Evolutionary conservation across 2,113 vertebrate species (phyloP).

Genomic region (Fulica atra): DNA sequence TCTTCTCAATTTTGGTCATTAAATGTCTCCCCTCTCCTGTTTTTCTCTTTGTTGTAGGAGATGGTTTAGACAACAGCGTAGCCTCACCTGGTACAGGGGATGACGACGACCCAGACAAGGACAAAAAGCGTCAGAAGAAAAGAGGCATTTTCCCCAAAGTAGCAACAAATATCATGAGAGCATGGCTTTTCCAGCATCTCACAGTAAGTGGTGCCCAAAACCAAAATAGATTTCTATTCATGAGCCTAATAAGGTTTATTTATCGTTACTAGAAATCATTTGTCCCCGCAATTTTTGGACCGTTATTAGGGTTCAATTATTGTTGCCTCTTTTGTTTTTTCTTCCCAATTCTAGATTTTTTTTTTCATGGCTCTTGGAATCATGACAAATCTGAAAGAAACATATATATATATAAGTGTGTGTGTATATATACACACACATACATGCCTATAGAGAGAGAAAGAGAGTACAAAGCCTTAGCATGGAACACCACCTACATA

Average conservation of each 20-base stretch:
- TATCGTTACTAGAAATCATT: slow-evolving; percentile 2
- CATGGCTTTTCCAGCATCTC: slow-evolving; percentile 99
- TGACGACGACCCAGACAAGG: slow-evolving; percentile 98
- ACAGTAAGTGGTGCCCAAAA: slow-evolving; percentile 86
- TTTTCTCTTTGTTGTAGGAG: slow-evolving; percentile 81
- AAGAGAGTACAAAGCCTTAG: background rate
- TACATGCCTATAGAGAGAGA: background rate
- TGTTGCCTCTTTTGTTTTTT: background rate
- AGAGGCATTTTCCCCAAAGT: slow-evolving; percentile 99
- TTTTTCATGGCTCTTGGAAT: slow-evolving; percentile 47
- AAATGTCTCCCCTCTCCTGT: slow-evolving; percentile 64
- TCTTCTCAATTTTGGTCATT: slow-evolving; percentile 73
- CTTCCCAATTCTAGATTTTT: background rate
- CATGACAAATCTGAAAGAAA: slow-evolving; percentile 36
- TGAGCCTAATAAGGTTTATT: slow-evolving; percentile 11
- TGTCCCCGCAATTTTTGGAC: slow-evolving; percentile 13
- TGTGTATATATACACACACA: background rate
- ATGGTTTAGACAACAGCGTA: slow-evolving; percentile 99
- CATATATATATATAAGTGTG: background rate
- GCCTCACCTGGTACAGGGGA: slow-evolving; percentile 98
- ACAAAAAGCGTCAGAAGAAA: slow-evolving; percentile 99
- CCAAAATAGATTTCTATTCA: slow-evolving; percentile 38
- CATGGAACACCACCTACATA: background rate
- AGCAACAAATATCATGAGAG: slow-evolving; percentile 99
- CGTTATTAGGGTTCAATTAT: background rate